phyloP scores from a whole-genome alignment of 2,888 invertebrate species.

The Drosophila rubida region DNA sequence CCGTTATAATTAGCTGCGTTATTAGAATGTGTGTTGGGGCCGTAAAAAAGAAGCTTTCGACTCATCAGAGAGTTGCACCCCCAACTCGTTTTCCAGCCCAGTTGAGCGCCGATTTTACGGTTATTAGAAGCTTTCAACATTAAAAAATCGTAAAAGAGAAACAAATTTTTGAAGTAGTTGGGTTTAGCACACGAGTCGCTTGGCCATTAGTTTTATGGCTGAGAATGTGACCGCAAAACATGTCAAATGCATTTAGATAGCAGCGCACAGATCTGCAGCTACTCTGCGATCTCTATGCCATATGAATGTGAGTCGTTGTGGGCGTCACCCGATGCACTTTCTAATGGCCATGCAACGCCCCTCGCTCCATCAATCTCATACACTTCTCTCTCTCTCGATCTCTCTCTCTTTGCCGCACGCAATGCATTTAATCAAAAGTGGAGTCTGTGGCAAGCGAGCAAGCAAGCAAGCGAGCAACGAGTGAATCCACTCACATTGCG shows the following conservation, averaged over 20 bases:
- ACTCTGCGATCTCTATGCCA: background rate
- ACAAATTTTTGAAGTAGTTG: conserved; percentile 32
- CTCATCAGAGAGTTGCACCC: conserved; percentile 46
- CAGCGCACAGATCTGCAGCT: conserved; percentile 14
- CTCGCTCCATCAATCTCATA: conserved; percentile 55
- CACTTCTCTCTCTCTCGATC: conserved; percentile 22
- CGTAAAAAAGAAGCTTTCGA: conserved; percentile 48
- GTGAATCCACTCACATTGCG: conserved; percentile 60
- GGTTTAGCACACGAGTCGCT: conserved; percentile 31
- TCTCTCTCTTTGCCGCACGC: conserved; percentile 54
- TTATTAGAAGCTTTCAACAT: conserved; percentile 70
- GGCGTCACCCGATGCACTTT: conserved; percentile 70
- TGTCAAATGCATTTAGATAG: conserved; percentile 78
- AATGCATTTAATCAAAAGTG: conserved; percentile 65
- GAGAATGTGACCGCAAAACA: conserved; percentile 64
- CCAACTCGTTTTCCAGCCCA: conserved; percentile 14
- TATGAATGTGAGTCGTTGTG: conserved; percentile 28
- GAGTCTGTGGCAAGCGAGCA: conserved; percentile 7
- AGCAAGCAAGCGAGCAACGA: too few relatives aligned
- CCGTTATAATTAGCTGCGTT: conserved; percentile 52
- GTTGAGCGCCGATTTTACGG: conserved; percentile 51
- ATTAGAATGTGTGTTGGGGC: conserved; percentile 15
- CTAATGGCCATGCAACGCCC: conserved; percentile 55
- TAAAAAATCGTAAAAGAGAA: conserved; percentile 68
- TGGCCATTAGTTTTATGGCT: conserved; percentile 69